Evolutionary conservation across 2,113 vertebrate species (phyloP).

Genomic region (Vulpes vulpes): DNA sequence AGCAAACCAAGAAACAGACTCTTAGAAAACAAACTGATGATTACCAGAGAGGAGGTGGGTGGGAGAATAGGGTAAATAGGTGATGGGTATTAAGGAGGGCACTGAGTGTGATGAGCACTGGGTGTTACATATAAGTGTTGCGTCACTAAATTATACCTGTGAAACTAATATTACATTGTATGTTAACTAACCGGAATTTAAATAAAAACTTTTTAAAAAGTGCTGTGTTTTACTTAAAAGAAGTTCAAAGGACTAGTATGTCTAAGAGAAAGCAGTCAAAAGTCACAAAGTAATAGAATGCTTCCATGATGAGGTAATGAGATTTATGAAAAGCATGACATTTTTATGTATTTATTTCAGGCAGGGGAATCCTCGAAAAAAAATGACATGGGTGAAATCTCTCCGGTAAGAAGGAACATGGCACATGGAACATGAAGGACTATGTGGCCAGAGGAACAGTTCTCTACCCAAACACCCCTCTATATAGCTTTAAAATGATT

Average conservation of each 20-base stretch:
- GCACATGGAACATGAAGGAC: background rate
- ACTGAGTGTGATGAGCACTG: background rate
- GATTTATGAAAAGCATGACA: background rate
- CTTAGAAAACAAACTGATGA: background rate
- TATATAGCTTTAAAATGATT: background rate
- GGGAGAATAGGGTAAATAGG: background rate
- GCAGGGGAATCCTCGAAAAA: background rate
- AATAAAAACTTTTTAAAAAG: background rate
- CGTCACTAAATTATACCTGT: background rate
- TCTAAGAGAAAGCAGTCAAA: background rate
- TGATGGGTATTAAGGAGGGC: background rate
- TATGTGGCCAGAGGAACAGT: background rate
- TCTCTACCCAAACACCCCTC: background rate
- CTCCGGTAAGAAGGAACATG: background rate
- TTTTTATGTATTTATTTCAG: background rate
- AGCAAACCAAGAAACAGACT: background rate
- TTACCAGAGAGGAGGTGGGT: background rate
- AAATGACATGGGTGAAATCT: background rate
- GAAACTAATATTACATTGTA: background rate
- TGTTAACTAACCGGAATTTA: background rate
- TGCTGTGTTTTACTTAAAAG: background rate
- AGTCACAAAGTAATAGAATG: background rate
- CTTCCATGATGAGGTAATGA: background rate
- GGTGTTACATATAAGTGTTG: background rate
- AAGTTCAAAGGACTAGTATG: background rate